Conservation (phyloP, 2,797 vertebrate species). For the Otolemur crassicaudatus region DNA sequence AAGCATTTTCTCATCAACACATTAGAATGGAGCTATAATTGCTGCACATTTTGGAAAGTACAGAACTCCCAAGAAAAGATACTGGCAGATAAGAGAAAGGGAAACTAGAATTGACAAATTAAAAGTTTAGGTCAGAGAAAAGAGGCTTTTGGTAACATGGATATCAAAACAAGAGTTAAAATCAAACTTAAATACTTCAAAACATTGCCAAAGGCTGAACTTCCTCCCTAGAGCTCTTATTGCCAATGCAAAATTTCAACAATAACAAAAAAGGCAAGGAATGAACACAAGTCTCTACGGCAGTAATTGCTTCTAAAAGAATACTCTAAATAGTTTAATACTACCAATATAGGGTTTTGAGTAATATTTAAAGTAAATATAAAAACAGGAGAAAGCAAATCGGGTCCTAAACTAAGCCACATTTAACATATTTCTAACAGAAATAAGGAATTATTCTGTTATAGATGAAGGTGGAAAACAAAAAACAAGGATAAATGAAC, state of each 20-base stretch:
- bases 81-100: constrained; percentile 29
- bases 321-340: constrained; percentile 6
- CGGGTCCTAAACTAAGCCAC: constrained; percentile 35
- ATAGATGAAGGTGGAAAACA: constrained; percentile 6
- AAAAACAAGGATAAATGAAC: constrained; percentile 45
- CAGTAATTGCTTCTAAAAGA: not conserved
- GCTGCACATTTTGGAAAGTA: not conserved
- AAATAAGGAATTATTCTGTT: constrained; percentile 31
- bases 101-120: not conserved
- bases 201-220: constrained; percentile 7
- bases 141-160: constrained; percentile 12
- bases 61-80: not conserved
- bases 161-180: not conserved
- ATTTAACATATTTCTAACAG: not conserved
- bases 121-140: constrained; percentile 51
- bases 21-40: not conserved
- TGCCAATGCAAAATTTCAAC: not conserved
- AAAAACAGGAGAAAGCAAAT: constrained; percentile 27
- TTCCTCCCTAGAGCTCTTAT: not conserved
- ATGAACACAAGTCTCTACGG: not conserved
- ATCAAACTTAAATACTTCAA: constrained; percentile 33
- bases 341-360: constrained; percentile 14
- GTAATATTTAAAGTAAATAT: constrained; percentile 51
- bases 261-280: constrained; percentile 1
- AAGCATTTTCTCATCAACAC: constrained; percentile 42